Base-by-base conservation (phyloP, 2,797 vertebrate genomes). In the Phoeniculus purpureus region DNA sequence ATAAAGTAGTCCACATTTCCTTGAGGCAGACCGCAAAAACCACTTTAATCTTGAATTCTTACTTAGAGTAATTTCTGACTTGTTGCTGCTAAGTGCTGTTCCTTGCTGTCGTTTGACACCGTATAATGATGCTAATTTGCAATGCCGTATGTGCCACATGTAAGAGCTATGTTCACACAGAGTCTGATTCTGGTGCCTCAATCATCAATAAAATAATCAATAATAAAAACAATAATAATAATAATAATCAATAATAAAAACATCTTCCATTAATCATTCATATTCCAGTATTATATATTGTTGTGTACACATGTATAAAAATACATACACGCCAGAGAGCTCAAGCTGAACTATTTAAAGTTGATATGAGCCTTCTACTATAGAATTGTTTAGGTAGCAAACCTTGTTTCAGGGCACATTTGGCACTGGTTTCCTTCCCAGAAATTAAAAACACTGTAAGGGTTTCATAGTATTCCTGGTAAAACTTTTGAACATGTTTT, bases 221-320 rank as follows among this genome's bases (percentile, higher is more conserved):
- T n/a, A n/a, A n/a, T n/a, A n/a, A n/a, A n/a, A n/a, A n/a, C n/a
- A n/a, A n/a, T n/a, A n/a, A n/a, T n/a, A n/a, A n/a, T n/a, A n/a
- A n/a, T n/a, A n/a, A n/a, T n/a, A n/a, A n/a, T n/a, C n/a, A n/a
- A n/a, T n/a, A n/a, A n/a, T n/a, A n/a, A n/a, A 92, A 93, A n/a
- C n/a, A 16, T 54, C 16, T 29, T 65, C 8, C 9, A 9, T 67
- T 77, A 72, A 52, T 82, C 54, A 25, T 73, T 62, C 25, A 26
- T 17, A 14, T 83, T 37, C 34, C 37, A 19, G 5, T 40, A 15
- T 77, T 75, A 25, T 5, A 7, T 55, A 11, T n/a, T 10, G 61
- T 6, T 6, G 15, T 23, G 16, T 8, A 21, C 7, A 3, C 4
- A 1, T 19, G 4, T 32, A 12, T 5, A 6, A 23, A n/a, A 8